Base-by-base conservation (phyloP, 2,113 vertebrate genomes). In the Pelmatolapia mariae region DNA sequence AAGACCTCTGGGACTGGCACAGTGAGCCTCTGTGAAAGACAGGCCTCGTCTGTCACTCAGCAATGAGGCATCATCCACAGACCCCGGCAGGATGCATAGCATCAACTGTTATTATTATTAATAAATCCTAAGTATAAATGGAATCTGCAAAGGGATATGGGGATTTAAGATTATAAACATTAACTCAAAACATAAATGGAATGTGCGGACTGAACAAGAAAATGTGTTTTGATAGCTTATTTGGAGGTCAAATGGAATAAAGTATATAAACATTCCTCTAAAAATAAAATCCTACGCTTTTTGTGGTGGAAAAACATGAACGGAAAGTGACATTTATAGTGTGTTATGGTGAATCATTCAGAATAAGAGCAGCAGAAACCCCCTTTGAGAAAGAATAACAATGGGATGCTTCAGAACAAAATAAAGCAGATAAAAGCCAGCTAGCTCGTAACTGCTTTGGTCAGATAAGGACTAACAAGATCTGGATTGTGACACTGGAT, bases 41-140 rank as follows among this genome's bases (percentile, higher is more conserved):
- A 16, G 79, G 76, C 57, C 80, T 61, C 18, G 18, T 88, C 90
- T 57, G 87, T 92, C 92, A 92, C 89, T 95, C 92, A 93, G 88
- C 90, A 31, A 13, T 57, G 78, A 88, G 76, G 84, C 36, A 88
- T 92, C 90, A 24, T 92, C 84, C 81, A 6, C 90, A 86, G 86
- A 76, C 43, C 89, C 63, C 73, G n/a, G 87, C 84, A 86, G 85
- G 90, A 89, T 82, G 38, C 76, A 4, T 80, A 68, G 84, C 82
- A 84, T 87, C 90, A 83, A 92, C 87, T 93, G 89, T 86, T 95
- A 93, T 94, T 92, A 93, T 76, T 92, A 90, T 84, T 86, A 85
- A 86, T 88, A 71, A 61, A 79, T 87, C 61, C 45, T 2, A 87
- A 85, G 82, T 56, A 85, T 87, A 88, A 88, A 82, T 84, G 84